Conservation (phyloP, 1,140 invertebrate species). For the Drosophila busckii region DNA sequence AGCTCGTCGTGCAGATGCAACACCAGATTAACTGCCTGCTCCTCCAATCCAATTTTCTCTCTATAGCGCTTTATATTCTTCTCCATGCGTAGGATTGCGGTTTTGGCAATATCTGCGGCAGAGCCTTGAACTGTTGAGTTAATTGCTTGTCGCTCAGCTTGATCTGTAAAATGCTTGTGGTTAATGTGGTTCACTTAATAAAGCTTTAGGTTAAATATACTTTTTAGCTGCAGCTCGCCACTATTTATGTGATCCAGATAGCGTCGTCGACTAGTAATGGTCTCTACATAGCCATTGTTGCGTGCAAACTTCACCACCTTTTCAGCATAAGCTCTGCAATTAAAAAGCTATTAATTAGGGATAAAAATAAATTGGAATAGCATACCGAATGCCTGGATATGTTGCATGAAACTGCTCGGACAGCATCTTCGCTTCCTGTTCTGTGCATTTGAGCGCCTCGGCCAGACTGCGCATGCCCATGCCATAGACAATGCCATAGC, state of each 20-base stretch:
- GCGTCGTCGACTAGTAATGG: constrained; percentile 88
- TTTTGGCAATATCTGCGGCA: constrained; percentile 96
- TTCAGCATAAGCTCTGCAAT: constrained; percentile 82
- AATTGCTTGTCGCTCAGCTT: constrained; percentile 96
- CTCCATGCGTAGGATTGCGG: constrained; percentile 91
- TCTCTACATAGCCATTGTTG: constrained; percentile 89
- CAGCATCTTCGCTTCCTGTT: constrained; percentile 89
- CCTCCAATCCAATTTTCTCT: constrained; percentile 62
- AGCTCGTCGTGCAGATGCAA: constrained; percentile 98
- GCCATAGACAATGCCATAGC: constrained; percentile 99
- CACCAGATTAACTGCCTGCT: constrained; percentile 81
- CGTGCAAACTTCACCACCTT: constrained; percentile 85
- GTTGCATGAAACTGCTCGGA: constrained; percentile 90
- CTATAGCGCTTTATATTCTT: constrained; percentile 78
- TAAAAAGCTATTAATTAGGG: background rate
- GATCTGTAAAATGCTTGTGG: constrained; percentile 79
- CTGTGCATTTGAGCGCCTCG: constrained; percentile 88
- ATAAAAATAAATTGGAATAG: background rate
- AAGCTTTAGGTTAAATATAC: constrained; percentile 50
- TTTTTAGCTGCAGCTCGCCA: constrained; percentile 81
- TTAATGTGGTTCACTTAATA: background rate
- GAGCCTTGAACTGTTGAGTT: constrained; percentile 98
- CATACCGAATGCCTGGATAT: constrained; percentile 84
- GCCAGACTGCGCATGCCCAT: constrained; percentile 93
- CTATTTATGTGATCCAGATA: constrained; percentile 89